These are phyloP conservation scores for Cardinalis cardinalis DNA, from an alignment of 2,113 vertebrate species.

Conservation along the genomic window DNA sequence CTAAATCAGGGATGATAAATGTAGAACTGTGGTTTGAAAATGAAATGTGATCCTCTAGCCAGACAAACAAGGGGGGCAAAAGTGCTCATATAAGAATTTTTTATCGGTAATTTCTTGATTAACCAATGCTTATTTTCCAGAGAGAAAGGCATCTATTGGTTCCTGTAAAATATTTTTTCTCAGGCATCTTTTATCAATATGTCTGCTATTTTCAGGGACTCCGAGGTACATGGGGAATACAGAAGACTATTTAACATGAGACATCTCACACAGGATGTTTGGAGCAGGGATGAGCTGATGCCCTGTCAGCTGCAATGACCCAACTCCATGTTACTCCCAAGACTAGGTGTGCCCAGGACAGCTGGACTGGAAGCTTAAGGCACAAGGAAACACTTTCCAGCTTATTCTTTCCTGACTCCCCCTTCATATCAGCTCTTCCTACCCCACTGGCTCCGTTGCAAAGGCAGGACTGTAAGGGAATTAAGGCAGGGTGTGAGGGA, in stretches of 20 bases:
- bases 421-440: neutral
- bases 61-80: neutral
- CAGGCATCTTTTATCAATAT: neutral
- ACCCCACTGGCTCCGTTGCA: neutral
- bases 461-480: neutral
- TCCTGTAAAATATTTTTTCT: constrained; percentile 4
- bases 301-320: neutral
- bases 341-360: neutral
- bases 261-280: neutral
- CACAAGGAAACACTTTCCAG: neutral
- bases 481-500: neutral
- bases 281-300: neutral
- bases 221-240: neutral
- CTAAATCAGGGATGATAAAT: constrained; percentile 51
- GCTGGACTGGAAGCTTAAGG: neutral
- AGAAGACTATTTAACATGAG: neutral
- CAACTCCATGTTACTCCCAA: neutral
- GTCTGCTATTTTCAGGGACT: neutral
- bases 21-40: neutral
- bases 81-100: neutral
- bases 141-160: neutral
- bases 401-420: neutral
- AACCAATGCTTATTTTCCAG: neutral
- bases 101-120: constrained; percentile 7
- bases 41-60: constrained; percentile 21